Evolutionary conservation across 2,888 invertebrate genomes (phyloP).

Genomic region (Pediacus dermestoides): DNA sequence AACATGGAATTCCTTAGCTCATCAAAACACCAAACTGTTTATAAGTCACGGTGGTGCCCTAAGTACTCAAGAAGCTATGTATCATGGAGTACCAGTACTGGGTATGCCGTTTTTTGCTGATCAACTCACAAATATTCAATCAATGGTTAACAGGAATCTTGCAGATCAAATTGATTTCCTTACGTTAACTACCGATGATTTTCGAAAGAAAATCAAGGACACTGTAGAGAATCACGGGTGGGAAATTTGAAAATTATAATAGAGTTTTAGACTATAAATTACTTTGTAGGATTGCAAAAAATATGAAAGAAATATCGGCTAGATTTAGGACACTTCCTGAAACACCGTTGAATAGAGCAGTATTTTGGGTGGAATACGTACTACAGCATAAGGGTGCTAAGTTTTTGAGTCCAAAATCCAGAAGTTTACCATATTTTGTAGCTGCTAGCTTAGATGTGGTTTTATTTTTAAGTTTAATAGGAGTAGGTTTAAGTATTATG

Average conservation of each 20-base stretch:
- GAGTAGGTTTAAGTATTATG: no score
- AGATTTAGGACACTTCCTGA: constrained; percentile 21
- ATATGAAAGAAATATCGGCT: constrained; percentile 20
- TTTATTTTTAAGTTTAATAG: constrained; percentile 13
- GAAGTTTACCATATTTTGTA: constrained; percentile 15
- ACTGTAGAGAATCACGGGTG: constrained; percentile 31
- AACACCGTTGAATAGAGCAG: constrained; percentile 22
- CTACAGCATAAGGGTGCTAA: constrained; percentile 24
- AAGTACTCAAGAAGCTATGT: constrained; percentile 30
- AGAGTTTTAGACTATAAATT: no score
- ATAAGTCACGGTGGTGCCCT: constrained; percentile 31
- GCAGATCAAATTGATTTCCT: constrained; percentile 28
- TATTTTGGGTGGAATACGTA: constrained; percentile 27
- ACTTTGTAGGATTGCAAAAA: no score
- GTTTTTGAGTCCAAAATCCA: constrained; percentile 19
- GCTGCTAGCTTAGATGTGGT: constrained; percentile 16
- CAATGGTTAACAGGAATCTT: constrained; percentile 31
- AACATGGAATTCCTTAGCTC: no score
- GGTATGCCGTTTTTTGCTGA: constrained; percentile 31
- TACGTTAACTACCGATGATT: constrained; percentile 24
- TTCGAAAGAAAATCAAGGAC: constrained; percentile 24
- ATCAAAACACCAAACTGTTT: constrained; percentile 25
- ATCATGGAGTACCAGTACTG: constrained; percentile 29
- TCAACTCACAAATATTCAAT: constrained; percentile 32
- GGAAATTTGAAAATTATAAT: no score